A percentile compares a stretch with the other conserved stretches of the same genome.
Conservation (phyloP, 1,140 invertebrate genomes). For the Drosophila gunungcola region DNA sequence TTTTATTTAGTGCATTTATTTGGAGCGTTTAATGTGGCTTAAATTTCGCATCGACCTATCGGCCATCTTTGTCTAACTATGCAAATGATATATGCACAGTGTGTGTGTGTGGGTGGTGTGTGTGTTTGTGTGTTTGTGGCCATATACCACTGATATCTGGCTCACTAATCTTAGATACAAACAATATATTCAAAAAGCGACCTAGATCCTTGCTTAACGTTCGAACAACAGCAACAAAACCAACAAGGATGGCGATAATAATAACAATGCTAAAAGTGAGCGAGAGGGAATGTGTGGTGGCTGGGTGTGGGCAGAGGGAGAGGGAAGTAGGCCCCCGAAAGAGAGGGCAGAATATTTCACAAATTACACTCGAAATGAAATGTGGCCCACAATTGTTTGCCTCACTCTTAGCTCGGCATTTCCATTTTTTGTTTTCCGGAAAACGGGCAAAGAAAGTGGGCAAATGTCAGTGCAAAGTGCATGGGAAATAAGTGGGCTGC, state of each 20-base stretch:
- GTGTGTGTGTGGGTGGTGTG: constrained; percentile 25
- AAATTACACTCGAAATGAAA: constrained; percentile 72
- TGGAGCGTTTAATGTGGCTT: constrained; percentile 34
- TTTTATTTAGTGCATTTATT: constrained; percentile 10
- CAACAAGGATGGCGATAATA: constrained; percentile 68
- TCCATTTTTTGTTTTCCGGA: constrained; percentile 14
- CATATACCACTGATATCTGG: constrained; percentile 75
- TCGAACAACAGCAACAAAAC: constrained; percentile 31
- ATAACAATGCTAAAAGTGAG: constrained; percentile 59
- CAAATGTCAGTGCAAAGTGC: constrained; percentile 36
- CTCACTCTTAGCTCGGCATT: constrained; percentile 12
- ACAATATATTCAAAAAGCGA: constrained; percentile 82
- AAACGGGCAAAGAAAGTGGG: constrained; percentile 8
- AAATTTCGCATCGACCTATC: constrained; percentile 40
- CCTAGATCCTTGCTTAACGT: constrained; percentile 74
- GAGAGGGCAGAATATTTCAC: constrained; percentile 53
- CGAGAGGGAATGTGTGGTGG: not conserved
- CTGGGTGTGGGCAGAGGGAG: constrained; percentile 6
- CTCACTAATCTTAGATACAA: constrained; percentile 79
- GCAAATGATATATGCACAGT: constrained; percentile 45
- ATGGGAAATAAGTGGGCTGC: not conserved
- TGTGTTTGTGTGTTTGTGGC: constrained; percentile 52
- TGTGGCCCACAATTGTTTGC: constrained; percentile 47
- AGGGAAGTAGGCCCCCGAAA: constrained; percentile 13
- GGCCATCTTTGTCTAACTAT: constrained; percentile 36